Base-by-base conservation (phyloP, 2,888 invertebrate genomes). In the Lymantria dispar region DNA sequence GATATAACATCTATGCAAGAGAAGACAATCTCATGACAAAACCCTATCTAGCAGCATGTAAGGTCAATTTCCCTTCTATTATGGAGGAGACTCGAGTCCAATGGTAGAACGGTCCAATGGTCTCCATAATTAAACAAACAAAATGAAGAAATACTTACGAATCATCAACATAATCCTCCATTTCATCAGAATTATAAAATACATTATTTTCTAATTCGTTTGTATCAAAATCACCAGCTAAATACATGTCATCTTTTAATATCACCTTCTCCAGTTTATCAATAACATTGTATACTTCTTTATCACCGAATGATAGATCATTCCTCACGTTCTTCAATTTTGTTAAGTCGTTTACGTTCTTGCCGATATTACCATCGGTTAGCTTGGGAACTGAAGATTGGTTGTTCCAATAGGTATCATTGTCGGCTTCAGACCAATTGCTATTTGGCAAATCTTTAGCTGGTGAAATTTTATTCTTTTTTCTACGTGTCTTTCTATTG, bases 191-290 rank as follows among this genome's bases (percentile, higher is more conserved):
- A 12, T 85, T 83, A 46, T 83, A 86, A 37, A 82, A 77, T 43
- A 77, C 70, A 30, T 87, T 86, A 38, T 80, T 82, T 1, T 86
- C 85, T 62, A 87, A 33, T 7, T 87, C 87, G 5, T 83, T 80
- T 0, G 80, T 68, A 29, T 77, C 75, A 48, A 86, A 80, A 46
- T 89, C 88, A 0, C 87, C 89, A 0, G 81, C 76, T 45, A 87
- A 45, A 59, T 83, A 90, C 74, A 78, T 80, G 11, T 87, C 85
- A 15, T 87, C 86, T n/a, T 86, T 83, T 0, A 90, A 47, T 3
- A 80, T 79, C 0, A 89, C 85, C 33, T 83, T 83, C 54, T 89
- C 90, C 30, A 89, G 44, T 15, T 85, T 84, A 12, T 89, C 86
- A 1, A 90, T 89, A 0, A 87, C 85, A 47, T 84, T 80, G 47